A percentile compares a stretch with the other conserved stretches of the same genome.
Evolutionary conservation across 35 echinoderm and acorn worm genomes (phyloP).

Genomic region (Ophioderma brevispina): DNA sequence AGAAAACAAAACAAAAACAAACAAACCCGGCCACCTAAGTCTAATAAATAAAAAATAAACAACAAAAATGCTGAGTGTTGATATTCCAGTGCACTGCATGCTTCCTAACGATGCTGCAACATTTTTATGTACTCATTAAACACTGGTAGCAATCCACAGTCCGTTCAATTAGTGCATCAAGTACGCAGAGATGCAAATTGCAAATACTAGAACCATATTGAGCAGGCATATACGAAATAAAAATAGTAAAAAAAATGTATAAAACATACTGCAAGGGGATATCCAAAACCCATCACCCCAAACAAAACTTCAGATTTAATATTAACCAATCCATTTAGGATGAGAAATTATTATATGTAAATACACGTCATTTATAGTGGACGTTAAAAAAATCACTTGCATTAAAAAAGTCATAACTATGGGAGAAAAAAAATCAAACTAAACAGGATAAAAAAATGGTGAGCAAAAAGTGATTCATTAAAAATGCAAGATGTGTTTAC

Average conservation of each 20-base stretch:
- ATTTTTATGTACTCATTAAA: not conserved
- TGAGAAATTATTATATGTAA: not conserved
- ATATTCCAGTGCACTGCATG: not conserved
- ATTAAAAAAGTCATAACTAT: not conserved
- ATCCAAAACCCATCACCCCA: not conserved
- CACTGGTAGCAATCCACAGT: not conserved
- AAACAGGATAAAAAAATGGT: not conserved
- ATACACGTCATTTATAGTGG: not conserved
- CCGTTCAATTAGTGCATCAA: constrained; percentile 9
- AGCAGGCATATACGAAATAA: not conserved
- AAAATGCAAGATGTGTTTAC: constrained; percentile 2
- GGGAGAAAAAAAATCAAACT: not conserved
- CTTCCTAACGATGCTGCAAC: not conserved
- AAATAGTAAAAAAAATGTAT: not conserved
- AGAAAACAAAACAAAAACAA: not conserved
- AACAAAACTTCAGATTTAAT: not conserved
- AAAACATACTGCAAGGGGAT: not conserved
- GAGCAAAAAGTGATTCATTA: not conserved
- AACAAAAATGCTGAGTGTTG: not conserved
- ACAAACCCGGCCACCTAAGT: not conserved
- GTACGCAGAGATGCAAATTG: constrained; percentile 8
- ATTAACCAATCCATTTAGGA: not conserved
- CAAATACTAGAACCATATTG: constrained; percentile 3
- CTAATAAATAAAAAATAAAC: not conserved
- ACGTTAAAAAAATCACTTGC: not conserved